Evolutionary conservation across 2,888 invertebrate species (phyloP).

Genomic region (Scaeva pyrastri): DNA sequence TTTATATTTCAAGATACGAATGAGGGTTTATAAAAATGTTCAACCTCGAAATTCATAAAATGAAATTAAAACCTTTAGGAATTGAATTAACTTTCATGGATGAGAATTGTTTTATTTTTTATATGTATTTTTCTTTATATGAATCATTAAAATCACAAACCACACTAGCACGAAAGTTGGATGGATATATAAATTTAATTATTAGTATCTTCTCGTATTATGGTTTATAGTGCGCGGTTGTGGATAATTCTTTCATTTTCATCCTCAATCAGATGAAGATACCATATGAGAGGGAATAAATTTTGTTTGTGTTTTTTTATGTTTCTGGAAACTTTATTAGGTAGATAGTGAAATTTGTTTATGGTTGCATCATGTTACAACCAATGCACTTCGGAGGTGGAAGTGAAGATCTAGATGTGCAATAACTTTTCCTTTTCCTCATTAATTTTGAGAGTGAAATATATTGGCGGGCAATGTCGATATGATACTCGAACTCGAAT

Average conservation of each 20-base stretch:
- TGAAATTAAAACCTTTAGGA: constrained; percentile 23
- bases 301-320: constrained; percentile 11
- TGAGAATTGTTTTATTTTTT: constrained; percentile 4
- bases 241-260: constrained; percentile 29
- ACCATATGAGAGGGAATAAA: neutral
- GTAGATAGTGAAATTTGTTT: constrained; percentile 46
- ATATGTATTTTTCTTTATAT: constrained; percentile 14
- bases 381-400: neutral
- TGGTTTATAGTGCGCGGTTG: constrained; percentile 21
- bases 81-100: constrained; percentile 26
- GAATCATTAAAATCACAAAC: constrained; percentile 33
- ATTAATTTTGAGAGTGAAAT: neutral
- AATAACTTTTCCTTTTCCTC: constrained; percentile 14
- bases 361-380: constrained; percentile 46
- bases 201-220: neutral
- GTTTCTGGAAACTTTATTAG: constrained; percentile 16
- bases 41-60: neutral
- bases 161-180: constrained; percentile 22
- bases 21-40: neutral
- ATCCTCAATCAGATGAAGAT: neutral
- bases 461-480: neutral
- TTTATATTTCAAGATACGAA: neutral
- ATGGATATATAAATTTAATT: constrained; percentile 49
- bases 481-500: too few species aligned
- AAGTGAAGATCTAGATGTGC: constrained; percentile 5